Base-by-base conservation (phyloP, 2,113 vertebrate genomes). In the Sciurus niger region DNA sequence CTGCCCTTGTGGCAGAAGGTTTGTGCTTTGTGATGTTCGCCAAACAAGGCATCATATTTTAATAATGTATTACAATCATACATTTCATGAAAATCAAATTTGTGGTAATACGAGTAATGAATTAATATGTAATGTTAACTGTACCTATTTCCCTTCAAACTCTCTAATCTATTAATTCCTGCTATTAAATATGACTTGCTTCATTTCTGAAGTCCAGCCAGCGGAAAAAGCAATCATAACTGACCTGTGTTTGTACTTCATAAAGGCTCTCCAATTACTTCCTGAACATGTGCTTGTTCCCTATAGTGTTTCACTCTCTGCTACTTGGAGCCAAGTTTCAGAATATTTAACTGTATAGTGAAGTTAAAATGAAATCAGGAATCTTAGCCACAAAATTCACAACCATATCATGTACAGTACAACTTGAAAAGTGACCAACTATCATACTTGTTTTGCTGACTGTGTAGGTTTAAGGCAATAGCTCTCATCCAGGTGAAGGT, bases 201-300 rank as follows among this genome's bases (percentile, higher is more conserved):
- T 93, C 76, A 72, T 87, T 97, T 96, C 86, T 92, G 76, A 97
- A 96, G 74, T 84, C 74, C 60, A 74, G 77, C 82, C 82, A 95
- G n/a, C 37, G 40, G 18, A 73, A 68, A 88, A 60, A 88, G 6
- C 24, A 76, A 63, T n/a, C 74, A 22, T 58, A 86, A 90, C 79
- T 58, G 40, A 37, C 67, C 85, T 76, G 53, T 96, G 89, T 94
- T 94, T 95, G 82, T 67, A 74, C 60, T 96, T 94, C 77, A 48
- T 77, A 37, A 88, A 94, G 85, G 11, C 63, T 74, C 86, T 79
- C 68, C 58, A 70, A 6, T 92, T 70, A 60, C 90, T 89, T 94
- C 88, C 92, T 94, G 68, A 91, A 79, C 34, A 51, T 53, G 89
- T 85, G 32, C 88, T 63, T 97, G 55, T 80, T 97, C 63, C 92